Evolutionary conservation across 2,113 vertebrate species (phyloP).

Genomic region (Psettodes erumei): DNA sequence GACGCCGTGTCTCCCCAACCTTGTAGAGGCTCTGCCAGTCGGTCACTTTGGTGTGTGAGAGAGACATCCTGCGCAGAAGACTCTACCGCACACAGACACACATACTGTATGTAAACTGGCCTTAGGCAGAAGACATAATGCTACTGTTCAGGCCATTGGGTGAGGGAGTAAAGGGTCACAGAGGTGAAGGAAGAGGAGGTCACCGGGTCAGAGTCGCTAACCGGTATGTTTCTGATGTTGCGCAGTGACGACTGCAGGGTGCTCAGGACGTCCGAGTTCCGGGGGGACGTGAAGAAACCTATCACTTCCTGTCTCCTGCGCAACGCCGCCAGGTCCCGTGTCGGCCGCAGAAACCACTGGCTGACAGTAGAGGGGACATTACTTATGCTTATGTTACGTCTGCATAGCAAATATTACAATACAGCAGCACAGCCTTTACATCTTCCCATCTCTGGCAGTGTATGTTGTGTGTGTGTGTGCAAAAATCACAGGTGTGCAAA

Average conservation of each 20-base stretch:
- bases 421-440: background rate
- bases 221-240: slow-evolving; percentile 93
- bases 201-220: slow-evolving; percentile 60
- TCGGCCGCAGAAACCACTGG: slow-evolving; percentile 93
- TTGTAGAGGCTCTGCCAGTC: slow-evolving; percentile 96
- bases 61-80: slow-evolving; percentile 92
- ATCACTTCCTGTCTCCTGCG: slow-evolving; percentile 92
- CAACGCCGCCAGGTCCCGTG: slow-evolving; percentile 85
- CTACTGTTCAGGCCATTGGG: background rate
- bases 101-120: slow-evolving; percentile 1
- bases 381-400: background rate
- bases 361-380: slow-evolving; percentile 64
- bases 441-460: background rate
- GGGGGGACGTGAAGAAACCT: slow-evolving; percentile 90
- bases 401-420: background rate
- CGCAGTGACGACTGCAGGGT: slow-evolving; percentile 89
- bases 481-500: background rate
- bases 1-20: slow-evolving; percentile 62
- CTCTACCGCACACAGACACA: slow-evolving; percentile 75
- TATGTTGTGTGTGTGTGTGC: background rate
- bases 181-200: background rate
- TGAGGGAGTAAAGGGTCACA: background rate
- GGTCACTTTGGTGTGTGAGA: slow-evolving; percentile 90
- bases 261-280: slow-evolving; percentile 86
- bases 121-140: background rate